phyloP scores from a whole-genome alignment of 2,888 invertebrate species.

The Marronus borbonicus region DNA sequence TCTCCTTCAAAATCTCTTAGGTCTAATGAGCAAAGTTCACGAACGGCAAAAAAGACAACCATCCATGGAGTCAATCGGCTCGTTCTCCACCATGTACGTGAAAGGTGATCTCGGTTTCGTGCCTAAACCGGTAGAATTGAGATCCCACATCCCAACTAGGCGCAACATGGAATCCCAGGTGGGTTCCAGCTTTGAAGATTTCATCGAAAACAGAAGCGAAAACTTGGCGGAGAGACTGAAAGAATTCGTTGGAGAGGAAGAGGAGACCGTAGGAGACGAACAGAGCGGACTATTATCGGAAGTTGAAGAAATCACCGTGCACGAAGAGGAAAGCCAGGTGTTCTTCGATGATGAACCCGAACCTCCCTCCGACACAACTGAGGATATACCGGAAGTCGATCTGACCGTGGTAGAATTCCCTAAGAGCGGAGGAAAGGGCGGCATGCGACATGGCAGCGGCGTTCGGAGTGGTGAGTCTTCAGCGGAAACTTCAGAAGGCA shows the following conservation, averaged over 20 bases:
- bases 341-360: slow-evolving; percentile 66
- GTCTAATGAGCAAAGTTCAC: slow-evolving; percentile 65
- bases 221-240: slow-evolving; percentile 23
- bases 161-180: slow-evolving; percentile 62
- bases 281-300: slow-evolving; percentile 66
- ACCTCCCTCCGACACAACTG: slow-evolving; percentile 38
- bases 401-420: slow-evolving; percentile 55
- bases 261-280: slow-evolving; percentile 60
- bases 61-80: slow-evolving; percentile 69
- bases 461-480: neutral
- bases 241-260: slow-evolving; percentile 57
- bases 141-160: slow-evolving; percentile 62
- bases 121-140: slow-evolving; percentile 70
- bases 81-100: slow-evolving; percentile 72
- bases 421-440: neutral
- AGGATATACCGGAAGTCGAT: slow-evolving; percentile 65
- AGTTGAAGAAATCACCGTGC: slow-evolving; percentile 52
- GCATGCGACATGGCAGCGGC: neutral
- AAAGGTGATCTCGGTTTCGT: slow-evolving; percentile 80
- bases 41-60: slow-evolving; percentile 67
- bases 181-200: slow-evolving; percentile 61
- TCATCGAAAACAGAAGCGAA: slow-evolving; percentile 48
- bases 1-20: slow-evolving; percentile 69
- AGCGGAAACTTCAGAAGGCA: neutral
- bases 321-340: slow-evolving; percentile 67